phyloP scores from a whole-genome alignment of 2,113 vertebrate genomes.

The Albula glossodonta region DNA sequence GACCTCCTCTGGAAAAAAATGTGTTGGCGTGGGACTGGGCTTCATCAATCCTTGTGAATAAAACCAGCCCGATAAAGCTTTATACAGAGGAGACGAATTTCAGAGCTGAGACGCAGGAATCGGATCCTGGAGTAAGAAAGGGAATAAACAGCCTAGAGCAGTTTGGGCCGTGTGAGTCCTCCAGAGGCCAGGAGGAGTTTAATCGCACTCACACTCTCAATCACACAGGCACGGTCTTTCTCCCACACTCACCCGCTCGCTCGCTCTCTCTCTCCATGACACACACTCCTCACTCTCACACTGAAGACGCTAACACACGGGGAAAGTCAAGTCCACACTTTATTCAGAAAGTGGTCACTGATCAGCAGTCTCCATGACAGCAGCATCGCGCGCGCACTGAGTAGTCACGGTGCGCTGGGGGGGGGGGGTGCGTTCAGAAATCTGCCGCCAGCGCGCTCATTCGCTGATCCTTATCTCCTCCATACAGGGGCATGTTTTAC shows the following conservation, averaged over 20 bases:
- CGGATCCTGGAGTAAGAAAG: too few species aligned
- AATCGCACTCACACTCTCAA: too few species aligned
- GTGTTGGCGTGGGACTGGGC: too few species aligned
- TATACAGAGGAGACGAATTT: too few species aligned
- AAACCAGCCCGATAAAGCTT: too few species aligned
- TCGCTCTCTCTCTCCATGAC: background rate
- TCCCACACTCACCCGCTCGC: background rate
- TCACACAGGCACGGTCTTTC: background rate
- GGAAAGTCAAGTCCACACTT: slow-evolving; percentile 47
- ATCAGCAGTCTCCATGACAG: slow-evolving; percentile 23
- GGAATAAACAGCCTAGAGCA: too few species aligned
- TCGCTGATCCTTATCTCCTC: background rate
- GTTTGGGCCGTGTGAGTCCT: too few species aligned
- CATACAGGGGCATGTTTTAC: background rate
- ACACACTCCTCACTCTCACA: background rate
- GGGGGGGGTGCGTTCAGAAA: background rate
- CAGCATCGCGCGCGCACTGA: background rate
- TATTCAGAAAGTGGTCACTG: slow-evolving; percentile 63
- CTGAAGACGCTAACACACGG: background rate
- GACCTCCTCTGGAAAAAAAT: too few species aligned
- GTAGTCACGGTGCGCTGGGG: background rate
- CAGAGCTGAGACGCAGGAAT: too few species aligned
- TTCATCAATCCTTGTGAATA: too few species aligned
- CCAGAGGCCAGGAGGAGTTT: too few species aligned
- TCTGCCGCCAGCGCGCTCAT: background rate